Base-by-base conservation (phyloP, 1,140 invertebrate species). In the Drosophila repletoides region DNA sequence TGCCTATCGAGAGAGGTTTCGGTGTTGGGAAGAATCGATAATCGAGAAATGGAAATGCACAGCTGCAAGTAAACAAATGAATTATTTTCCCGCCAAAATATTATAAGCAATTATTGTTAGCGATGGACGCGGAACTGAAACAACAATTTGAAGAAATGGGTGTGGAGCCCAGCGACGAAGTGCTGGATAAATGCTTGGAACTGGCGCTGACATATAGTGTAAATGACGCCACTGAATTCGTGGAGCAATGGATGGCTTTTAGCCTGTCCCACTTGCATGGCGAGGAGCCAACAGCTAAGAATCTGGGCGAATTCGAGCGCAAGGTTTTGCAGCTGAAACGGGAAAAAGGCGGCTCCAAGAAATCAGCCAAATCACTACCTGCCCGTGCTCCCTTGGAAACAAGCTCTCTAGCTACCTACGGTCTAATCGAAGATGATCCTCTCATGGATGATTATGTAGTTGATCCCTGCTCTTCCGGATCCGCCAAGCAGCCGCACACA, bases 171-270 rank as follows among this genome's bases (percentile, higher is more conserved):
- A 61, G 33, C 6, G 69, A 43, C 6, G 45, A 67, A 12, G 87
- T 80, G 3, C 28, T 90, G 4, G 75, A 73, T 6, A 88, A 76
- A 66, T 90, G 90, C 66, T 63, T 92, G 72, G 92, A 92, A 81
- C 89, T 94, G 66, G 94, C 93, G 72, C 81, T 91, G 58, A 89
- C 90, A 45, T 92, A 93, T 68, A 90, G 91, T 77, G 86, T 94
- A n/a, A 58, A 70, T 36, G 93, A 93, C 56, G 92, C 93, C 43
- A 93, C 93, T 81, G 92, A 93, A 77, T 92, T 94, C 69, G 93
- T 92, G 51, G 93, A 94, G 76, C 91, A 92, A 90, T 94, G 93
- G 93, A 92, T 93, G 91, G 93, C 93, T 7, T 94, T 92, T 68
- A 93, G 92, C 69, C 88, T 93, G 52, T 93, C 93, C 7, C 80